Percentiles rank a stretch among this genome's conserved stretches.
Evolutionary conservation across 2,888 invertebrate species (phyloP).

Genomic region (Dexiosoma caninum): DNA sequence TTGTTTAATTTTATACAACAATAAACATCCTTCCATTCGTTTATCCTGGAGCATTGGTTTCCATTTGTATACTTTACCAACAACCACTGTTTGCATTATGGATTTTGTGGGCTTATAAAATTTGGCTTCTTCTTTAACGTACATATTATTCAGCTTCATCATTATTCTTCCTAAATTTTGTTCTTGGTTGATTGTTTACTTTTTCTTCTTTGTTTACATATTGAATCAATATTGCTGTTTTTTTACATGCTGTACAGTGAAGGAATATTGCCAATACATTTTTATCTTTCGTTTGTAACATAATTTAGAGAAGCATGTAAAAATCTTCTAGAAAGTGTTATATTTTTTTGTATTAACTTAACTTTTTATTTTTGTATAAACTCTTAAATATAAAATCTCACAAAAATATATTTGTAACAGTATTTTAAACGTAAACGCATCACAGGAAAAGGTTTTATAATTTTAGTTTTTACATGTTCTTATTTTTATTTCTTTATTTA

Average conservation of each 20-base stretch:
- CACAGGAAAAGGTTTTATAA: too few relatives aligned
- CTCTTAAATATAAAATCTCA: too few relatives aligned
- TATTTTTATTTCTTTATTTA: too few relatives aligned
- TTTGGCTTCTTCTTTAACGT: conserved; percentile 73
- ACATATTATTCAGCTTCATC: conserved; percentile 36
- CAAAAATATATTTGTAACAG: too few relatives aligned
- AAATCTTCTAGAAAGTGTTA: too few relatives aligned
- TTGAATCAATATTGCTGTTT: conserved; percentile 46
- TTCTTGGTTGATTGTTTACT: conserved; percentile 10
- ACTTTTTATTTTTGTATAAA: too few relatives aligned
- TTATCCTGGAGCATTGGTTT: conserved; percentile 50
- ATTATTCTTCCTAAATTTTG: not conserved
- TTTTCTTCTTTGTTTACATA: conserved; percentile 42
- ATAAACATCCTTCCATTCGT: conserved; percentile 47
- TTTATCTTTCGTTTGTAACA: too few relatives aligned
- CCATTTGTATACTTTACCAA: conserved; percentile 56
- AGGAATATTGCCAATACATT: too few relatives aligned
- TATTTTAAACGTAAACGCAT: too few relatives aligned
- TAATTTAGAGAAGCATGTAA: too few relatives aligned
- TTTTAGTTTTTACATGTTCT: too few relatives aligned
- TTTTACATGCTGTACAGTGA: not conserved
- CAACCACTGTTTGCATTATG: conserved; percentile 74
- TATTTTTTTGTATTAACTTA: too few relatives aligned
- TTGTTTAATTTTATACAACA: conserved; percentile 27
- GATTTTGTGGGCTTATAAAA: conserved; percentile 74